phyloP scores from a whole-genome alignment of 2,888 invertebrate genomes.

The Petrolisthes cinctipes region DNA sequence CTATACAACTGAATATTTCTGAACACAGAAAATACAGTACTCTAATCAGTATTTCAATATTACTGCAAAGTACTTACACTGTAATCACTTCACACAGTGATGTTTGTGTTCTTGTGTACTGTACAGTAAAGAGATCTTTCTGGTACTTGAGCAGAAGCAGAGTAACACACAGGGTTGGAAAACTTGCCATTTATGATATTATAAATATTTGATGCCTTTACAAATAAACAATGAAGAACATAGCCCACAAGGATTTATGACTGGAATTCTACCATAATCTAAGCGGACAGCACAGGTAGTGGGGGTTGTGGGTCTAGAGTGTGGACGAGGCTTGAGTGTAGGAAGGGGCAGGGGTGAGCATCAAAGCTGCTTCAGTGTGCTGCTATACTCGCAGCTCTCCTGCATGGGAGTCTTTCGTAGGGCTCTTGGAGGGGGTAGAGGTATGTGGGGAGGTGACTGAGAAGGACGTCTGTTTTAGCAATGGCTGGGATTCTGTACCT shows the following conservation, averaged over 20 bases:
- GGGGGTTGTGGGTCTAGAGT: neutral
- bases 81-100: neutral
- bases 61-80: neutral
- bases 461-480: conserved; percentile 64
- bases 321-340: conserved; percentile 29
- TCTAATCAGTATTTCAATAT: no score
- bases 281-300: conserved; percentile 21
- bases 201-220: conserved; percentile 39
- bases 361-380: conserved; percentile 25
- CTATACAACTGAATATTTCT: no score
- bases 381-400: conserved; percentile 65
- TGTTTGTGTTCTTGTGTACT: conserved; percentile 1
- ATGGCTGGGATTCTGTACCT: conserved; percentile 62
- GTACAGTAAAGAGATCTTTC: neutral
- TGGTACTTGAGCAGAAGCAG: conserved; percentile 37
- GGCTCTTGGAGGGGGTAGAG: conserved; percentile 61
- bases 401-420: conserved; percentile 58
- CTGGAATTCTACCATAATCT: conserved; percentile 25
- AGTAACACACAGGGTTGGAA: conserved; percentile 22
- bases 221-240: conserved; percentile 27
- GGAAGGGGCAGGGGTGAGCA: conserved; percentile 11
- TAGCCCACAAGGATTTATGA: conserved; percentile 10
- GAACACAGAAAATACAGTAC: no score
- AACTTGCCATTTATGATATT: conserved; percentile 14
- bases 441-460: conserved; percentile 61